These are phyloP conservation scores for Bombycilla garrulus DNA, from an alignment of 2,113 vertebrate genomes.

Conservation along the genomic window DNA sequence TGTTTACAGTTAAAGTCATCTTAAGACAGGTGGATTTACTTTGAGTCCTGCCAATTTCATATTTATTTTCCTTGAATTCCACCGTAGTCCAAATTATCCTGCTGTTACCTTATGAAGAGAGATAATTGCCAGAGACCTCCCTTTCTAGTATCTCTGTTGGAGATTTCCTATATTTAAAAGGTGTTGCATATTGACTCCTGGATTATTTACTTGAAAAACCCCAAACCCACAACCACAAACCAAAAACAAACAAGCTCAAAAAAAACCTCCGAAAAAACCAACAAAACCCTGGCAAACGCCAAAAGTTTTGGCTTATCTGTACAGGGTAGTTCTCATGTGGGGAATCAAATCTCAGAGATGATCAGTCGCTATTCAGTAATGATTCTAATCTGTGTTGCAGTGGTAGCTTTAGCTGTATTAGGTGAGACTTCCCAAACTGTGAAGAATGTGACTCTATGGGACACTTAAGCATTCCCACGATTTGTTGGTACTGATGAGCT, in stretches of 20 bases:
- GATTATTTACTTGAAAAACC: background rate
- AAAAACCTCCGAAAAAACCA: no score
- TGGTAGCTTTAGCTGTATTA: background rate
- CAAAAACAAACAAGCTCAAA: background rate
- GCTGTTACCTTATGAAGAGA: background rate
- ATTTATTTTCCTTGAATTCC: conserved; percentile 26
- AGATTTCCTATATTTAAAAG: background rate
- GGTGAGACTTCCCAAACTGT: background rate
- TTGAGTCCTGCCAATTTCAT: background rate
- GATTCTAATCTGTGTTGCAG: background rate
- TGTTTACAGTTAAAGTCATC: conserved; percentile 24
- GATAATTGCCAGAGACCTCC: background rate
- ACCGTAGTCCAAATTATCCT: background rate
- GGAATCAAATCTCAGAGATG: background rate
- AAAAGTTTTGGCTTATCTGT: background rate
- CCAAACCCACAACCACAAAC: background rate
- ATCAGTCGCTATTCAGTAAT: background rate
- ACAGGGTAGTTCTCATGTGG: background rate
- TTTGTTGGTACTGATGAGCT: background rate
- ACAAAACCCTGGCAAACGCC: background rate
- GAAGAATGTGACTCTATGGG: background rate
- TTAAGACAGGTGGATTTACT: conserved; percentile 44
- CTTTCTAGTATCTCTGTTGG: background rate
- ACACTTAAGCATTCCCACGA: background rate
- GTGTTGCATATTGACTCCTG: background rate